Conservation (phyloP, 2,113 vertebrate genomes). For the Hypocryptadius cinnamomeus region DNA sequence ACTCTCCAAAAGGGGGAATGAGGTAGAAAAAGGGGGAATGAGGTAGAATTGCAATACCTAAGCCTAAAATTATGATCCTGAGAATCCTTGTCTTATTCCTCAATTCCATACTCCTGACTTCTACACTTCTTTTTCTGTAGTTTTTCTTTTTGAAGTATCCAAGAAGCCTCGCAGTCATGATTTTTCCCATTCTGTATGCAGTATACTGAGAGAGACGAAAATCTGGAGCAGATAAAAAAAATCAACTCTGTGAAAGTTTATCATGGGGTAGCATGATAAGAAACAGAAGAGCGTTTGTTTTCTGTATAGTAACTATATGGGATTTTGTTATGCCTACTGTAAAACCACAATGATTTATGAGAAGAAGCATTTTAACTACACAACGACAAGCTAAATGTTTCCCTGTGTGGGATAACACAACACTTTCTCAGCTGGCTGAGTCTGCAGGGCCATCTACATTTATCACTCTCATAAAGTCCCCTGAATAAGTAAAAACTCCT, state of each 20-base stretch:
- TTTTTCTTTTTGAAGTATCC: neutral
- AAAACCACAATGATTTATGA: constrained; percentile 34
- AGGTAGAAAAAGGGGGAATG: neutral
- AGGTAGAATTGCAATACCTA: neutral
- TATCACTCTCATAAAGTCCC: constrained; percentile 70
- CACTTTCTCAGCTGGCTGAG: constrained; percentile 41
- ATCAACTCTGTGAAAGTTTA: neutral
- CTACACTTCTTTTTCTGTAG: neutral
- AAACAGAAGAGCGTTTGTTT: neutral
- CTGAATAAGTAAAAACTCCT: constrained; percentile 58
- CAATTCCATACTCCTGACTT: neutral
- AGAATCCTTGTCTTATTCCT: neutral
- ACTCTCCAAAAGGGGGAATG: neutral
- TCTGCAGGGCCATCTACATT: constrained; percentile 56
- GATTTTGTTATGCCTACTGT: constrained; percentile 19
- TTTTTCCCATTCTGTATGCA: neutral
- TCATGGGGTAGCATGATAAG: neutral
- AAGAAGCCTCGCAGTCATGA: neutral
- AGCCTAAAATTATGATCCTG: neutral
- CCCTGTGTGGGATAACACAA: constrained; percentile 25
- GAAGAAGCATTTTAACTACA: constrained; percentile 34
- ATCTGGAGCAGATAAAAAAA: neutral
- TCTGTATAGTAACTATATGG: neutral
- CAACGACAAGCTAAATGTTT: constrained; percentile 38
- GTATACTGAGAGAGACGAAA: neutral